Base-by-base conservation (phyloP, 2,888 invertebrate species). In the Nymphalis polychloros region DNA sequence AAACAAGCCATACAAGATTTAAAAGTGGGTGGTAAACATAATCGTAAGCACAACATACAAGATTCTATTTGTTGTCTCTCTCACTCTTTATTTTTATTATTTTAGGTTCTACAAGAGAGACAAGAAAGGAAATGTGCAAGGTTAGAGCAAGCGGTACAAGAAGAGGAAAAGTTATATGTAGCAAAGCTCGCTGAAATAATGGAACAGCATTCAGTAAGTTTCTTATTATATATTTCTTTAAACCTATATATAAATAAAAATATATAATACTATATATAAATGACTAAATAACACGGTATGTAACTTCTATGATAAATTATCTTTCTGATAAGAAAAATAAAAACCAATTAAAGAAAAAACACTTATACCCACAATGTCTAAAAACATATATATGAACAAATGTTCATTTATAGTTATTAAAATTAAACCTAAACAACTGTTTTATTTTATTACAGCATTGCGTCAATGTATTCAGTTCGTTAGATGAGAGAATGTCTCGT, bases 401-500 rank as follows among this genome's bases (percentile, higher is more conserved):
- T 31, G 5, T 31, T 31, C 27, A 31, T 10, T 10, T 41, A 41
- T 10, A 10, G 10, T 41, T 41, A 10, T 41, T 41, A 41, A 13
- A 41, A 4, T 0, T 41, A 41, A 41, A 13, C 41, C 13, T 41
- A 13, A 13, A 41, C 41, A 41, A 13, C 4, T 41, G 13, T 41
- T 41, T 20, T 59, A 8, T 60, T 1, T 57, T 59, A 66, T 88
- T 90, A 48, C 87, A 96, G 95, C 94, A 95, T 71, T 96, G 97
- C 61, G 96, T 97, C 55, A 95, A 95, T 75, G 95, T 97, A 76
- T 98, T 98, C 85, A 97, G 98, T 90, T 96, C 97, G 74, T 87
- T 99, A 63, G 99, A 99, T 86, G 97, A 97, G 79, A 96, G 98
- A 78, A 99, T 99, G 82, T 99, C 98, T 79, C 96, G 97, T 68